Conservation (phyloP, 1,140 invertebrate genomes). For the Drosophila lacertosa region DNA sequence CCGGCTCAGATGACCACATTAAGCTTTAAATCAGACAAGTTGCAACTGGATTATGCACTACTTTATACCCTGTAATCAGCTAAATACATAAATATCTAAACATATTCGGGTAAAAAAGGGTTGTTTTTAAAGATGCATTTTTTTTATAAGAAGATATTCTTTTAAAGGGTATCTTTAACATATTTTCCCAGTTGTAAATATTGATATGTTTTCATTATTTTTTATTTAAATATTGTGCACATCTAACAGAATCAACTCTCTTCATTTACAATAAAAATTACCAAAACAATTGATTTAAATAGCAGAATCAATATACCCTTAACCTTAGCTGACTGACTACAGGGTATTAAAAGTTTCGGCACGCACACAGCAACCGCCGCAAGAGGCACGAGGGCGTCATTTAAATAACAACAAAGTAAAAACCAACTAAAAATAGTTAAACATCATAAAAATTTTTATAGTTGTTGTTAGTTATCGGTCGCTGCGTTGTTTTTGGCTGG, state of each 20-base stretch:
- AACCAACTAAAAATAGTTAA: slow-evolving; percentile 79
- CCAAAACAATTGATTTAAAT: no score
- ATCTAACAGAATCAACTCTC: no score
- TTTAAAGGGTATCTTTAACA: no score
- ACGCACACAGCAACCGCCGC: slow-evolving; percentile 47
- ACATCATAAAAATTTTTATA: slow-evolving; percentile 81
- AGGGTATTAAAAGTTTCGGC: slow-evolving; percentile 46
- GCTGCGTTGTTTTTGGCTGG: slow-evolving; percentile 51
- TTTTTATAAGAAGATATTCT: no score
- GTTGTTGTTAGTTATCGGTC: slow-evolving; percentile 60
- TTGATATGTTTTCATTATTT: no score
- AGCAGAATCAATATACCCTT: background rate
- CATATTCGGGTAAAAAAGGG: no score
- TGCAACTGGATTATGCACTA: background rate
- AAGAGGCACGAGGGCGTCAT: slow-evolving; percentile 59
- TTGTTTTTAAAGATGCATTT: no score
- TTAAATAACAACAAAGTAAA: slow-evolving; percentile 79
- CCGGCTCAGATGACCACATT: slow-evolving; percentile 65
- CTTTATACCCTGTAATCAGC: slow-evolving; percentile 2
- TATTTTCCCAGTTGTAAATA: no score
- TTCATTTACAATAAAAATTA: no score
- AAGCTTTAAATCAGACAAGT: slow-evolving; percentile 32
- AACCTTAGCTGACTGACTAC: background rate
- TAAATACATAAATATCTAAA: no score
- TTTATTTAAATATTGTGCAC: no score